A percentile compares a stretch with the other conserved stretches of the same genome.
Conservation (phyloP, 2,888 invertebrate genomes). For the Chelonus formosanus region DNA sequence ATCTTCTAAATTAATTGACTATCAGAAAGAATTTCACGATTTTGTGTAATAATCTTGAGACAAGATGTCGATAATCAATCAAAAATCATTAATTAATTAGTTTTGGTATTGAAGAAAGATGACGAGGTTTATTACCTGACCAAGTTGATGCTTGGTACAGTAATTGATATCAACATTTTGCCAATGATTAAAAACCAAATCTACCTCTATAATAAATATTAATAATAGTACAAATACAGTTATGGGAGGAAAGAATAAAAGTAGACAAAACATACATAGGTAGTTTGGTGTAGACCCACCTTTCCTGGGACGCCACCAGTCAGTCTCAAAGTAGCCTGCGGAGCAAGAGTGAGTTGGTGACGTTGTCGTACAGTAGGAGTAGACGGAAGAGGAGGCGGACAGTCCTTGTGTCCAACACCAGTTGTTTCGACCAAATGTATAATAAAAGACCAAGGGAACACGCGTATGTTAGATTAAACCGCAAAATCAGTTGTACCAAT, state of each 20-base stretch:
- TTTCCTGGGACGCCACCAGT: conserved; percentile 97
- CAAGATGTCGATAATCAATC: too few relatives aligned
- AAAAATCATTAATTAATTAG: too few relatives aligned
- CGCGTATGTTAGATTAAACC: conserved; percentile 60
- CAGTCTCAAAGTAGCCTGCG: conserved; percentile 95
- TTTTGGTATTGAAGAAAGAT: too few relatives aligned
- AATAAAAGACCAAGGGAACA: conserved; percentile 51
- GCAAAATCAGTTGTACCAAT: conserved; percentile 57
- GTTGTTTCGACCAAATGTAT: conserved; percentile 54
- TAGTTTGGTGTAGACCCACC: conserved; percentile 75
- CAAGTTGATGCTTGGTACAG: too few relatives aligned
- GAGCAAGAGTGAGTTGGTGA: conserved; percentile 69
- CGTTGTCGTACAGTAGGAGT: conserved; percentile 64
- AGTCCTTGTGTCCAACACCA: conserved; percentile 69
- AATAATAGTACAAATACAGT: conserved; percentile 1
- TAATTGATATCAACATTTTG: too few relatives aligned
- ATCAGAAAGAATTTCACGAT: too few relatives aligned
- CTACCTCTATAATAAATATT: conserved; percentile 9
- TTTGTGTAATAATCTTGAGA: too few relatives aligned
- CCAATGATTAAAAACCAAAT: conserved; percentile 1
- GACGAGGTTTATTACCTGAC: too few relatives aligned
- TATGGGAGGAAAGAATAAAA: conserved; percentile 38
- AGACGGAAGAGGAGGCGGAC: conserved; percentile 76
- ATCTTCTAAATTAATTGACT: too few relatives aligned
- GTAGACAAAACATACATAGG: conserved; percentile 65